A percentile compares a stretch with the other conserved stretches of the same genome.
Conservation (phyloP, 2,888 invertebrate genomes). For the Drosophila colorata region DNA sequence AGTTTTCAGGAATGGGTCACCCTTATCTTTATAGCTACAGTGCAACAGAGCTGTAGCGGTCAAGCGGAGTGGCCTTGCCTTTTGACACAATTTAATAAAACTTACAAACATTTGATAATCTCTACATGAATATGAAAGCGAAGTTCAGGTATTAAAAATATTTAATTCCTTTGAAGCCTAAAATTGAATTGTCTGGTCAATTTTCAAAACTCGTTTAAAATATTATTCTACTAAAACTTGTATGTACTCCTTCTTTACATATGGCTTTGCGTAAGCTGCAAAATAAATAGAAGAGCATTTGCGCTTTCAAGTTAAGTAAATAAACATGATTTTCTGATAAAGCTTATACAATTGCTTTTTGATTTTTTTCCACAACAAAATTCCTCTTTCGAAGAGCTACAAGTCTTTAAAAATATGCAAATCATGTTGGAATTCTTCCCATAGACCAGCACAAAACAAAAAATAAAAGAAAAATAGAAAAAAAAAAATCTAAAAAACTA, state of each 20-base stretch:
- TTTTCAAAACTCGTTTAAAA: neutral
- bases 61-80: no score
- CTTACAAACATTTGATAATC: no score
- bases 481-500: constrained; percentile 9
- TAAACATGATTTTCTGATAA: neutral
- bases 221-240: no score
- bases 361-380: constrained; percentile 5
- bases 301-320: neutral
- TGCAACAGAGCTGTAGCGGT: no score
- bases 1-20: no score
- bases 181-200: neutral
- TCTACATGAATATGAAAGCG: no score
- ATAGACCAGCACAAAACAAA: constrained; percentile 10
- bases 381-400: constrained; percentile 22
- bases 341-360: neutral
- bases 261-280: neutral
- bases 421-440: constrained; percentile 60
- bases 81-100: no score
- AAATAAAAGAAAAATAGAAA: constrained; percentile 1
- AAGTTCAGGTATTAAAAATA: no score
- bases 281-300: constrained; percentile 7
- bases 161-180: neutral
- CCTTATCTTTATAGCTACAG: no score
- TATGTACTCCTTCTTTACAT: constrained; percentile 3
- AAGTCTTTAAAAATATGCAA: constrained; percentile 73